Conservation (phyloP, 2,113 vertebrate genomes). For the Rhipidura dahli region DNA sequence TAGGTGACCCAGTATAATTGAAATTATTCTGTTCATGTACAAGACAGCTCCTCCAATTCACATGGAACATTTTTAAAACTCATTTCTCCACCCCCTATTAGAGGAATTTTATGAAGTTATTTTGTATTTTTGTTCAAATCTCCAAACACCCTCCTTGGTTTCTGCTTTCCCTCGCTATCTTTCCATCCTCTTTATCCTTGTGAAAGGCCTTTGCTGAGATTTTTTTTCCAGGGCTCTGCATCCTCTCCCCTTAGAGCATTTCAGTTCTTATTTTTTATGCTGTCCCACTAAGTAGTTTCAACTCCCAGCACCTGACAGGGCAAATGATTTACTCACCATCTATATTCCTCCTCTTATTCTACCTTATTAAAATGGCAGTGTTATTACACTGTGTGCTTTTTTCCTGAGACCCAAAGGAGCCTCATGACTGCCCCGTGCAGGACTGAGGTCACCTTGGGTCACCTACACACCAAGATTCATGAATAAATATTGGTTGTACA, state of each 20-base stretch:
- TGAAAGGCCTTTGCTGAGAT: background rate
- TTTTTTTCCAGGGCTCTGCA: background rate
- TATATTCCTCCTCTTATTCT: background rate
- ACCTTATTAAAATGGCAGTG: background rate
- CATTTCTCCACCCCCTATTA: background rate
- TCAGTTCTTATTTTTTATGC: background rate
- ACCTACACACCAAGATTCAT: no score
- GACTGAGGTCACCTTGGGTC: no score
- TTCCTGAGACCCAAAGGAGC: no score
- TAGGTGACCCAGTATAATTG: background rate
- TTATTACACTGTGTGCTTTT: no score
- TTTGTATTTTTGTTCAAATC: background rate
- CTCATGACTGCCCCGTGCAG: no score
- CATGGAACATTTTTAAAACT: background rate
- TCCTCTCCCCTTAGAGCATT: background rate
- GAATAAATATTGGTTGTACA: no score
- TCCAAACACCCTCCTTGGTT: background rate
- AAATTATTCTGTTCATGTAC: background rate
- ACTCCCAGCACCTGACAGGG: background rate
- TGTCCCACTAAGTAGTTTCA: background rate
- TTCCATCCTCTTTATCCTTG: background rate
- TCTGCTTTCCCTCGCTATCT: background rate
- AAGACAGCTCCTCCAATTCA: background rate
- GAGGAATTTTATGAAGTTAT: background rate
- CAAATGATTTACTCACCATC: background rate